Evolutionary conservation across 1,140 invertebrate species (phyloP), one percentile per base, ranked within the genome.

Genomic region (Formica exsecta): DNA sequence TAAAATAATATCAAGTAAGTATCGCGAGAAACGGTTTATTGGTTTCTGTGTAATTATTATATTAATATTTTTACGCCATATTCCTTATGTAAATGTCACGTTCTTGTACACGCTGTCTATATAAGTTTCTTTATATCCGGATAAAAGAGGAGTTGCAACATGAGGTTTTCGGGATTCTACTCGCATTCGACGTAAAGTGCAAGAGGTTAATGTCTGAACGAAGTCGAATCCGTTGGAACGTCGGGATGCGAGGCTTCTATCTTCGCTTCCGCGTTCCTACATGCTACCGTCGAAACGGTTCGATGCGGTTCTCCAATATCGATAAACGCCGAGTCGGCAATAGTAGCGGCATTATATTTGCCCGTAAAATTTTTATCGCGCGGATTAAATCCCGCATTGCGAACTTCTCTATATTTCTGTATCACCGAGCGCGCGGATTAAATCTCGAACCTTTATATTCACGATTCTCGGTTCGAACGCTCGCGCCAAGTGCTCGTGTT

Each of bases 291-390:
- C 44, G 76, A 70, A 54, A 68, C 44, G 44, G 48, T 44, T 44
- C 25, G 64, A 77, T 9, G 36, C 32, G 29, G 16, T 25, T 70
- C n/a, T 80, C 16, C 76, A 32, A 83, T 83, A 83, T 77, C 87
- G 66, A 74, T 77, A 81, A 88, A 74, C n/a, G 73, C 29, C 68
- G 68, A 32, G 68, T 29, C 54, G 41, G 51, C 38, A 73, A 83
- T 73, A 83, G 51, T 54, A 32, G 68, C 54, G 29, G 29, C 68
- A 57, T 74, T 44, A 83, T 73, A 83, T 80, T 74, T 54, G 29
- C 6, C 25, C 79, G 68, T 83, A 83, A 83, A 83, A 61, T 74
- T 83, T 83, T 83, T 83, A 83, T 83, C 79, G 73, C 68, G n/a
- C 68, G 68, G 79, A 83, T 83, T 83, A 83, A 83, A 74, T 73